Conservation (phyloP, 2,888 invertebrate genomes). For the Ferdinandea cuprea region DNA sequence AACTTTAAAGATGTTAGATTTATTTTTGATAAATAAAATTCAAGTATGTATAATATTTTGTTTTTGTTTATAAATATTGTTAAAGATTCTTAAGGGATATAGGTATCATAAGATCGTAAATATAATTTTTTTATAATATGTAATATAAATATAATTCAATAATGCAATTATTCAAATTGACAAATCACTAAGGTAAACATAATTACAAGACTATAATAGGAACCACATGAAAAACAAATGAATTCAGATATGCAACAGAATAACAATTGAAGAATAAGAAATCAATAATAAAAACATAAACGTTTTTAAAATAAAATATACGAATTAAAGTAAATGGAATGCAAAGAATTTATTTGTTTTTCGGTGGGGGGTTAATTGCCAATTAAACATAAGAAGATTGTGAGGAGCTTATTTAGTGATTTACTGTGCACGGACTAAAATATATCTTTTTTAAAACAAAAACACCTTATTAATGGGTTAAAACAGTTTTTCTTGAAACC, state of each 20-base stretch:
- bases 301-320: background rate
- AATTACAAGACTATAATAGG: constrained; percentile 9
- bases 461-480: background rate
- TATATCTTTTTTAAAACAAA: background rate
- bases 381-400: background rate
- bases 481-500: constrained; percentile 3
- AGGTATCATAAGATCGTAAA: constrained; percentile 66
- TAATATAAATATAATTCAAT: constrained; percentile 33
- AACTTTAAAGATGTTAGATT: constrained; percentile 47
- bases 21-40: constrained; percentile 67
- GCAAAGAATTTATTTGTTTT: constrained; percentile 23
- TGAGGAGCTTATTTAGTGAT: background rate
- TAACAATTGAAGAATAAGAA: background rate
- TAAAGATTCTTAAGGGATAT: constrained; percentile 48
- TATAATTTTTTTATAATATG: constrained; percentile 29
- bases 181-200: constrained; percentile 26
- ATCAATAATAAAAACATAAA: background rate
- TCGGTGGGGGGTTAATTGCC: constrained; percentile 58
- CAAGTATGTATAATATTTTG: constrained; percentile 45
- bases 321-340: constrained; percentile 30
- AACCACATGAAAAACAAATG: constrained; percentile 31
- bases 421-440: constrained; percentile 8
- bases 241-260: constrained; percentile 17
- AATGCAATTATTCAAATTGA: constrained; percentile 51
- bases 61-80: constrained; percentile 53